Base-by-base conservation (phyloP, 2,888 invertebrate genomes). In the Ornithoptera priamus region DNA sequence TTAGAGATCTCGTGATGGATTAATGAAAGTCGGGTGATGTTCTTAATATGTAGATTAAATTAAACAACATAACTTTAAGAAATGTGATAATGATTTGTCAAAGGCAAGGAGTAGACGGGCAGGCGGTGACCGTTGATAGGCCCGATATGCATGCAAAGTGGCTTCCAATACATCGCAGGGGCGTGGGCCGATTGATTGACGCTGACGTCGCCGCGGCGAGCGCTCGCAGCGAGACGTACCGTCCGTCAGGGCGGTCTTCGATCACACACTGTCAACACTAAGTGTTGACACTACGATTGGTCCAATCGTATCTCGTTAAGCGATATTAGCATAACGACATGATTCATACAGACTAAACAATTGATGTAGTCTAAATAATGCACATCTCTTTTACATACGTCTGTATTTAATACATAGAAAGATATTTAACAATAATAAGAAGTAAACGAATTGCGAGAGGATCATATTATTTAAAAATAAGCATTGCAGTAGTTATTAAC, bases 91-190 rank as follows among this genome's bases (percentile, higher is more conserved):
- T 88, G 89, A 91, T 90, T 88, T 86, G 89, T 90, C 90, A 84
- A 86, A 81, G 82, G 85, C 81, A 76, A 80, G 82, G 82, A 81
- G 82, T 82, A 81, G 82, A 77, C 86, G 85, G 69, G 66, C 66
- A 62, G 82, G 81, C 82, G 81, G 81, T 77, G 87, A 87, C 88
- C 85, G 85, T 82, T 81, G 82, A 84, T 81, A 76, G 80, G 79
- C 82, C 80, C 83, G 87, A 88, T 88, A 87, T 85, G 87, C 88
- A 91, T 91, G 92, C 92, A 92, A 92, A 92, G 67, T 90, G 87
- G 83, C 86, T 84, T 84, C 84, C 90, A 87, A 90, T 90, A 88
- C 88, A 89, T 89, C 87, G 85, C 81, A 82, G 60, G 90, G 90
- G 91, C 90, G 91, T 90, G 89, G 86, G 80, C 83, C 85, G 80